Base-by-base conservation (phyloP, 1,140 invertebrate species). In the Macrostomum lignano region DNA sequence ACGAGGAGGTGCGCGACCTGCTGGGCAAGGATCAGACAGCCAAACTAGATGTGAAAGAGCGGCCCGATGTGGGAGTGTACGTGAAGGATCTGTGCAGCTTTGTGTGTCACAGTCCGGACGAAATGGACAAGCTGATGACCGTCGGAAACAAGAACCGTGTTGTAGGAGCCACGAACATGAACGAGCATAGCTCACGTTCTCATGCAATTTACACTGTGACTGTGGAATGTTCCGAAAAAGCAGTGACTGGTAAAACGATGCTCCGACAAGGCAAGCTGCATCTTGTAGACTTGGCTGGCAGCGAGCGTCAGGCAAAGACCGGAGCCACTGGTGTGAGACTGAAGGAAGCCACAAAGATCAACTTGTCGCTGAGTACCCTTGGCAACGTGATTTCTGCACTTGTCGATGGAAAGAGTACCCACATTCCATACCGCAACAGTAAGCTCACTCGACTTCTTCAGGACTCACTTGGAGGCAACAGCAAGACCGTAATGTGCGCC, bases 201-300 rank as follows among this genome's bases (percentile, higher is more conserved):
- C 88, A 96, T 55, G 84, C 82, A 9, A 75, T 96, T 7, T 94
- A 94, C 61, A 79, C 79, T 0, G 73, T 94, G 33, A 79, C 79
- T 1, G 70, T 93, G 6, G 74, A 82, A 52, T 82, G 81, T 43
- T 79, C 78, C 47, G 78, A 94, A 49, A 75, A 71, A 46, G 73
- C 69, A 22, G 59, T 69, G 1, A 74, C 81, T 37, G 78, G 77
- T 1, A 74, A 88, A 52, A 77, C 86, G 47, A 60, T 86, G 33
- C 58, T 93, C 1, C 78, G 82, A 57, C 77, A 73, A 22, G 84
- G 84, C 9, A 94, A 96, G 57, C 64, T 93, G 11, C 82, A 93
- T 64, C 61, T 93, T 19, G 81, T 68, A 0, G 88, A 96, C 65
- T 63, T 96, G 44, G 88, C 88, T 25, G 55, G 86, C 2, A 84